phyloP scores from a whole-genome alignment of 2,888 invertebrate species.

The Amblyteles armatorius region DNA sequence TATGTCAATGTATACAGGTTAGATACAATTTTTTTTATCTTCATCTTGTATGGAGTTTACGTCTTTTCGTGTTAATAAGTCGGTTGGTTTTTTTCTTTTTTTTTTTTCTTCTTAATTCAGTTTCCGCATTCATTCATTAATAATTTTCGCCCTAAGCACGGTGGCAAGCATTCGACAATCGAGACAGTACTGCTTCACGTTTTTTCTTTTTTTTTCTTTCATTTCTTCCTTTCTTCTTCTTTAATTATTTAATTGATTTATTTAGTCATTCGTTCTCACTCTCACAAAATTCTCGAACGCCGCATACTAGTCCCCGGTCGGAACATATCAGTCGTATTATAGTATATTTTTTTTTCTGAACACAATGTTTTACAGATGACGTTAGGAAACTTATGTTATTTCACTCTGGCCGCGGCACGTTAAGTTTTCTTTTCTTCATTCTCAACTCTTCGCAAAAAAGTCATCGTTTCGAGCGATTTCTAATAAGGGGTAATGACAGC shows the following conservation, averaged over 20 bases:
- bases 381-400: conserved; percentile 84
- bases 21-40: conserved; percentile 82
- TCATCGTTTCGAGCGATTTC: conserved; percentile 53
- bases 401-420: conserved; percentile 81
- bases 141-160: conserved; percentile 72
- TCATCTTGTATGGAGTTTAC: conserved; percentile 80
- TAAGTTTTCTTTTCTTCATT: conserved; percentile 39
- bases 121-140: conserved; percentile 69
- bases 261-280: conserved; percentile 75
- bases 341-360: conserved; percentile 84
- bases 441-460: conserved; percentile 50
- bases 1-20: conserved; percentile 85
- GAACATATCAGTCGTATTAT: conserved; percentile 84
- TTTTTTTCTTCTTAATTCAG: conserved; percentile 66
- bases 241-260: conserved; percentile 35
- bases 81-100: conserved; percentile 72
- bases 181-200: conserved; percentile 69
- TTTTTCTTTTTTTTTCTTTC: conserved; percentile 51
- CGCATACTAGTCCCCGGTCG: conserved; percentile 78
- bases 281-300: conserved; percentile 78
- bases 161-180: conserved; percentile 79
- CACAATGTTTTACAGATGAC: conserved; percentile 85
- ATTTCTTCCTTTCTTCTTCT: conserved; percentile 46
- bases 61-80: conserved; percentile 81
- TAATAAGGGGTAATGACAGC: conserved; percentile 58